Percentiles rank a stretch among this genome's conserved stretches.
phyloP scores from a whole-genome alignment of 2,797 vertebrate species.

The Chelidonichthys spinosus region DNA sequence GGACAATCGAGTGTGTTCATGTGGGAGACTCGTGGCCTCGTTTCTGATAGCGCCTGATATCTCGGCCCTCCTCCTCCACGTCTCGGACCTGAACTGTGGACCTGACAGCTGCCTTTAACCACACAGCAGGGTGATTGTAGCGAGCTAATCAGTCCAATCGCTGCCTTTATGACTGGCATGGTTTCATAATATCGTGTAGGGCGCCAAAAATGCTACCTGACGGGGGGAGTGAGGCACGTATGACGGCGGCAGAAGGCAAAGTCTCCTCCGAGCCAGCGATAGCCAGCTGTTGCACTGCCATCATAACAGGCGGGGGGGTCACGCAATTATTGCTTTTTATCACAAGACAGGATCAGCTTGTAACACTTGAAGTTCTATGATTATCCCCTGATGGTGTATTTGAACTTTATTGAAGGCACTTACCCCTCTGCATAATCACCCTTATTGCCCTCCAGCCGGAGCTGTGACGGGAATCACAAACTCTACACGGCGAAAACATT shows the following conservation, averaged over 20 bases:
- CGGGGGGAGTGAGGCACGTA: slow-evolving; percentile 8
- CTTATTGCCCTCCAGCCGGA: slow-evolving; percentile 1
- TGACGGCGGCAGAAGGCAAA: slow-evolving; percentile 21
- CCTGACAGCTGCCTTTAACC: slow-evolving; percentile 18
- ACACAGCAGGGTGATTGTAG: slow-evolving; percentile 33
- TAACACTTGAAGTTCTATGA: neutral
- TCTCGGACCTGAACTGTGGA: slow-evolving; percentile 69
- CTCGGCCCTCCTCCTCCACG: slow-evolving; percentile 25
- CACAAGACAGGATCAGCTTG: neutral
- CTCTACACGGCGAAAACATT: slow-evolving; percentile 26
- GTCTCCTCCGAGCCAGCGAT: neutral
- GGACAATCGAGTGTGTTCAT: neutral
- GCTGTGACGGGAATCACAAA: slow-evolving; percentile 4
- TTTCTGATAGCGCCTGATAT: slow-evolving; percentile 33
- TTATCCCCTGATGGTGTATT: neutral
- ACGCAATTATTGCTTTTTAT: slow-evolving; percentile 6
- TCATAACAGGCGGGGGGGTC: neutral
- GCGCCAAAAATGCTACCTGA: slow-evolving; percentile 4
- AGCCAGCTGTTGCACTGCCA: neutral
- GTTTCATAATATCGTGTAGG: slow-evolving; percentile 59
- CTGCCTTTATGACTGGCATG: slow-evolving; percentile 45
- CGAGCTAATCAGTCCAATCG: slow-evolving; percentile 29
- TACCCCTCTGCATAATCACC: neutral
- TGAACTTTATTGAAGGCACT: slow-evolving; percentile 44
- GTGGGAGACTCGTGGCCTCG: neutral